Conservation (phyloP, 1,140 invertebrate genomes). For the Cecropterus lyciades region DNA sequence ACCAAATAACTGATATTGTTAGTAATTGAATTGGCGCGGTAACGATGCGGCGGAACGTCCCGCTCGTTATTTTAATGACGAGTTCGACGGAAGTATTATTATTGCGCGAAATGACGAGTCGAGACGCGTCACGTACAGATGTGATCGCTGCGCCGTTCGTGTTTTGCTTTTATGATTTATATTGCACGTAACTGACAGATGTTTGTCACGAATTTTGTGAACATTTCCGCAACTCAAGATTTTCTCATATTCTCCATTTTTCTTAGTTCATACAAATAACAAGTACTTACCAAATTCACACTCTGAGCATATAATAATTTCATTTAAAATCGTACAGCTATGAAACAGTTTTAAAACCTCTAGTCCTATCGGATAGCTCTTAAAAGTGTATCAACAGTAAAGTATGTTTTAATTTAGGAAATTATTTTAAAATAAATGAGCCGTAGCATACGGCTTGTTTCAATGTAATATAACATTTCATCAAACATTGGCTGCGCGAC, state of each 20-base stretch:
- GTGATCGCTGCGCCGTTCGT: background rate
- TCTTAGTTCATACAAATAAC: background rate
- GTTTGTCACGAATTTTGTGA: background rate
- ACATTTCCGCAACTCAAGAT: background rate
- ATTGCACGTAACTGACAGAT: constrained; percentile 1
- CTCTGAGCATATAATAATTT: too few species aligned
- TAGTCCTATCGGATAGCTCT: too few species aligned
- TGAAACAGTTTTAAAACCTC: too few species aligned
- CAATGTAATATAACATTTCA: constrained; percentile 28
- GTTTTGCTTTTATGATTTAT: constrained; percentile 17
- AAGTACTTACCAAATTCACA: too few species aligned
- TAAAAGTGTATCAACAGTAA: too few species aligned
- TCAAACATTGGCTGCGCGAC: constrained; percentile 22
- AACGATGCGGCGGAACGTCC: constrained; percentile 17
- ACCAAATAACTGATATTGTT: constrained; percentile 25
- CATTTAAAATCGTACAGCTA: too few species aligned
- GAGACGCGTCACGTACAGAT: background rate
- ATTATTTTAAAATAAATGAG: too few species aligned
- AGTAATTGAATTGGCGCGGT: constrained; percentile 29
- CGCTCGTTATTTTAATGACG: constrained; percentile 32
- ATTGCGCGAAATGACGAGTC: constrained; percentile 25
- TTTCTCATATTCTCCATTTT: background rate
- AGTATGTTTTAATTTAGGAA: too few species aligned
- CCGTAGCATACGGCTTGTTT: background rate
- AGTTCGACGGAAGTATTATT: constrained; percentile 22